Percentiles rank a stretch among this genome's conserved stretches.
Conservation (phyloP, 1,140 invertebrate genomes). For the Aphaenogaster ashmeadi region DNA sequence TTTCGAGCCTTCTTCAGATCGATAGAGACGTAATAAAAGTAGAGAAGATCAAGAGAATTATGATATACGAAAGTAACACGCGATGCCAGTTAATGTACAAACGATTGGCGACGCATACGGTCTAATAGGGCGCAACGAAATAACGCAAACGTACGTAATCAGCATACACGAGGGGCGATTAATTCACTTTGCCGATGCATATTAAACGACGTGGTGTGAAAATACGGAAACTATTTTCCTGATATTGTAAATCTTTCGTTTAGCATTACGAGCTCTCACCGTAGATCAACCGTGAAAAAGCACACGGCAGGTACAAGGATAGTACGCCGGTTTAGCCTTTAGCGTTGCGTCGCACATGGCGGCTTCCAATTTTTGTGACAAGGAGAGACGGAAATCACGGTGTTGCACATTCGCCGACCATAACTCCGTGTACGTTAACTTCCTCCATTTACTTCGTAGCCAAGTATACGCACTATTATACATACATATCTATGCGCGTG, state of each 20-base stretch:
- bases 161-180: background rate
- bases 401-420: slow-evolving; percentile 46
- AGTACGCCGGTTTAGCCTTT: background rate
- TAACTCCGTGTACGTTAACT: slow-evolving; percentile 59
- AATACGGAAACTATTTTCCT: slow-evolving; percentile 35
- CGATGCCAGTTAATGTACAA: background rate
- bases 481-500: background rate
- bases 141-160: slow-evolving; percentile 25
- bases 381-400: slow-evolving; percentile 54
- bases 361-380: slow-evolving; percentile 46
- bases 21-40: too few relatives aligned
- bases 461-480: background rate
- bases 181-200: slow-evolving; percentile 2
- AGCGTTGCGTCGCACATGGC: slow-evolving; percentile 29
- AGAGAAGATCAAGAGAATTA: background rate
- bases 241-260: slow-evolving; percentile 19
- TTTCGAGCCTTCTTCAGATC: too few relatives aligned
- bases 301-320: slow-evolving; percentile 4
- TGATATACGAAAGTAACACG: background rate
- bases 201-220: slow-evolving; percentile 26
- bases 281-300: slow-evolving; percentile 32
- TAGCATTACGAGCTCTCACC: slow-evolving; percentile 30
- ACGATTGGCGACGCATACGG: background rate
- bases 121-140: slow-evolving; percentile 7
- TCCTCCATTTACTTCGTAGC: slow-evolving; percentile 58